These are phyloP conservation scores for Pelodytes ibericus DNA, from an alignment of 2,797 vertebrate species.

Conservation along the genomic window DNA sequence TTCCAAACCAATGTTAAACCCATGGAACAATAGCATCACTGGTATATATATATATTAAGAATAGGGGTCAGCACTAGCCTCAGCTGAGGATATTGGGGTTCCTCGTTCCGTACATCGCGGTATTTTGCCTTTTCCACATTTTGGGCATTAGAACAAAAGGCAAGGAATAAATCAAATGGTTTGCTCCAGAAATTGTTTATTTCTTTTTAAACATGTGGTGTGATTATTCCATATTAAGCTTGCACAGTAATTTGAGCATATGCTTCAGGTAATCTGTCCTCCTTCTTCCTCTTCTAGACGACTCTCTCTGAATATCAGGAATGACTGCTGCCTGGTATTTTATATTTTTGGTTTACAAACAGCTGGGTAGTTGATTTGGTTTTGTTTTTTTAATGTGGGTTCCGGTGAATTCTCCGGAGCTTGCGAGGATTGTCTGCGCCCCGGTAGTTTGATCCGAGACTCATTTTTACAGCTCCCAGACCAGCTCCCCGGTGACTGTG, in stretches of 20 bases:
- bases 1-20: no score
- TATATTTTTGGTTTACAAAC: no score
- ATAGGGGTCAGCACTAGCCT: no score
- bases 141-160: not conserved
- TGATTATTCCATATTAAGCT: conserved; percentile 41
- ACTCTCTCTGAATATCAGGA: not conserved
- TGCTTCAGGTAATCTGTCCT: conserved; percentile 34
- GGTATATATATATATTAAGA: no score
- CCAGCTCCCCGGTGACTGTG: not conserved
- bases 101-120: no score
- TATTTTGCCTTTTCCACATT: no score
- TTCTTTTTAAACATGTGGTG: conserved; percentile 45
- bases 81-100: no score
- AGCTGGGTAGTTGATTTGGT: no score
- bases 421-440: not conserved
- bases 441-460: not conserved
- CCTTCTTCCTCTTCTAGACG: conserved; percentile 23
- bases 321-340: conserved; percentile 2
- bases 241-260: conserved; percentile 41
- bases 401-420: no score
- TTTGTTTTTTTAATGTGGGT: no score
- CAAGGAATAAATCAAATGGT: not conserved
- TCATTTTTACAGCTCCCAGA: not conserved
- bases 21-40: no score
- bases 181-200: conserved; percentile 37